A percentile compares a stretch with the other conserved stretches of the same genome.
These are phyloP conservation scores for Sinocyclocheilus maitianheensis DNA, from an alignment of 2,113 vertebrate genomes.

Conservation along the genomic window DNA sequence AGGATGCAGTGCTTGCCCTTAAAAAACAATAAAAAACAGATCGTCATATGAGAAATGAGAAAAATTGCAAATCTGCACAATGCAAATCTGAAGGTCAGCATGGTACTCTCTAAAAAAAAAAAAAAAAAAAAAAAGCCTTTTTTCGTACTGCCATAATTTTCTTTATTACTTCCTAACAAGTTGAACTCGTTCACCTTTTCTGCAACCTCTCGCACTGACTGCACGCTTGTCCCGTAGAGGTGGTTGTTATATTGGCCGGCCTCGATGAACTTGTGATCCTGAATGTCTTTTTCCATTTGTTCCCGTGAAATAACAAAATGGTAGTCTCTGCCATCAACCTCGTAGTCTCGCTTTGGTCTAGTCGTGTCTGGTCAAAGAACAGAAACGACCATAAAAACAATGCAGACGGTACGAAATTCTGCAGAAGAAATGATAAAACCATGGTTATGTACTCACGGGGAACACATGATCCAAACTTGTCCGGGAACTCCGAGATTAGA, in stretches of 20 bases:
- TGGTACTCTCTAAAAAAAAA: background rate
- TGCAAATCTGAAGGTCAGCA: background rate
- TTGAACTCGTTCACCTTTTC: constrained; percentile 83
- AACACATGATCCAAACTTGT: constrained; percentile 97
- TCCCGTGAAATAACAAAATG: constrained; percentile 96
- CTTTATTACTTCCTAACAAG: constrained; percentile 5
- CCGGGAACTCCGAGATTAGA: constrained; percentile 96
- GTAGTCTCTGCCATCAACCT: constrained; percentile 95
- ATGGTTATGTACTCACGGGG: constrained; percentile 85
- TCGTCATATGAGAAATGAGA: background rate
- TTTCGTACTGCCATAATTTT: background rate
- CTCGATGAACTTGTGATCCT: constrained; percentile 98
- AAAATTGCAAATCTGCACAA: background rate
- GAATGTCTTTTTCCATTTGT: constrained; percentile 97
- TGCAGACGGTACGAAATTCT: background rate
- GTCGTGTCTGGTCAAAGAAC: constrained; percentile 86
- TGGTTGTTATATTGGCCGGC: constrained; percentile 98
- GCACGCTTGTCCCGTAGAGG: constrained; percentile 96
- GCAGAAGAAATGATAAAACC: background rate
- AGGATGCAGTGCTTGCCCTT: constrained; percentile 98
- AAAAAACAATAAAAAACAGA: constrained; percentile 25
- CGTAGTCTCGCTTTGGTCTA: constrained; percentile 93
- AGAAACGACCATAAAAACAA: constrained; percentile 3
- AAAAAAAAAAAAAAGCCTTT: background rate
- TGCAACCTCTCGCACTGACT: constrained; percentile 93